Base-by-base conservation (phyloP, 2,113 vertebrate genomes). In the Silurus meridionalis region DNA sequence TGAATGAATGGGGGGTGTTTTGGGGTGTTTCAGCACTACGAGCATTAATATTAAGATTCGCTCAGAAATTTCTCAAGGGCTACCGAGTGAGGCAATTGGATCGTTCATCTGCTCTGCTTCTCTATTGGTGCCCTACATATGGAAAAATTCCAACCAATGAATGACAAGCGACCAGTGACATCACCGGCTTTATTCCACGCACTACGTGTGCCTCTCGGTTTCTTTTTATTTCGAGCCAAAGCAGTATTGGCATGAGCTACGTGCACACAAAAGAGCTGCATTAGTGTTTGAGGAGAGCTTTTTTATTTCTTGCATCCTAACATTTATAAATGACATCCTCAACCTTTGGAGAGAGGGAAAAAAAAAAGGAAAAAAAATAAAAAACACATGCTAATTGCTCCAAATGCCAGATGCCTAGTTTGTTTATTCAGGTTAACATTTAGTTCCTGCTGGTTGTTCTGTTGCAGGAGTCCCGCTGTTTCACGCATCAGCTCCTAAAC, bases 351-450 rank as follows among this genome's bases (percentile, higher is more conserved):
- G 63, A 4, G 17, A 11, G 8, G 17, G 8, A 28, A 28, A 55
- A 55, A 53, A 78, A 77, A 53, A 77, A 61, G 13, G 14, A 46
- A 14, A 72, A 19, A 57, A 17, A n/a, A 25, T 52, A 79, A 57
- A 28, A 60, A 78, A 64, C 6, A 37, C 64, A 80, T 88, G 64
- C 88, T 88, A 84, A 83, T 84, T 82, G 21, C 71, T 75, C 64
- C 46, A 83, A 75, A 88, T 83, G 80, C 64, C 89, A 91, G 91
- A 91, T 83, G 88, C 84, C 57, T 88, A n/a, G 87, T 85, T 93
- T 94, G 91, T 94, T 93, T 90, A 90, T 92, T 80, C 89, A 93
- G 90, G 93, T 94, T 92, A 92, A 90, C 78, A 86, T 94, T 94
- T 93, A 91, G 90, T 83, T 90, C 83, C 88, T 91, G 89, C 87